phyloP scores from a whole-genome alignment of 2,888 invertebrate genomes.

The Callyntrura guangdongensis region DNA sequence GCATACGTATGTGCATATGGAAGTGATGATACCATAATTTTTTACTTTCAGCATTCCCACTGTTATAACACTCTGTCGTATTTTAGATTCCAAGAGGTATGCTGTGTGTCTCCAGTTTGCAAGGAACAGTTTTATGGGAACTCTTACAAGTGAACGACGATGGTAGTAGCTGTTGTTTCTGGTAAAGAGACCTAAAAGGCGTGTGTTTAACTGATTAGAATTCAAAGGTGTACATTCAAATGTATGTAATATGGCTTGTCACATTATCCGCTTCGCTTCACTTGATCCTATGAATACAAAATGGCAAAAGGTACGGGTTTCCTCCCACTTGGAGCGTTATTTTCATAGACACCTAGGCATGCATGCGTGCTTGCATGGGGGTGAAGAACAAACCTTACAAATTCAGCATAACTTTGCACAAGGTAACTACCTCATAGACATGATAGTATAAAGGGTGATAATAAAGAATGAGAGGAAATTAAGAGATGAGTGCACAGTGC shows the following conservation, averaged over 20 bases:
- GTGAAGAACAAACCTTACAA: conserved; percentile 57
- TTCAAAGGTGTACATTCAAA: conserved; percentile 51
- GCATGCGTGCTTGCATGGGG: not conserved
- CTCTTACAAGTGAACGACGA: conserved; percentile 53
- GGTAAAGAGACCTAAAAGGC: not conserved
- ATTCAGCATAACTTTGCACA: conserved; percentile 12
- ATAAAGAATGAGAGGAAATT: conserved; percentile 50
- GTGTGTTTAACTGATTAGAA: conserved; percentile 40
- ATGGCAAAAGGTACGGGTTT: conserved; percentile 24
- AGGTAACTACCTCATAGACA: not conserved
- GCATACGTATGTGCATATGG: not conserved
- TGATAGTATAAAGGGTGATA: not conserved
- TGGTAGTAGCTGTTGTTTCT: not conserved
- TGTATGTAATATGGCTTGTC: conserved; percentile 68
- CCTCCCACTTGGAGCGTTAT: not conserved
- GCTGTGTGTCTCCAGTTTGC: not conserved
- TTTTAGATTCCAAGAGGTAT: not conserved
- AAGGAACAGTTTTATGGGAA: conserved; percentile 27
- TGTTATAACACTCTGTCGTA: no score
- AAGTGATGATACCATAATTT: not conserved
- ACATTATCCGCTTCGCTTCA: conserved; percentile 67
- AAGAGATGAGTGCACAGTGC: conserved; percentile 60
- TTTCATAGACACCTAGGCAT: not conserved
- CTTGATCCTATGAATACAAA: conserved; percentile 50
- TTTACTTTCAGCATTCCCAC: not conserved